Base-by-base conservation (phyloP, 2,888 invertebrate genomes). In the Leptogaster cylindrica region DNA sequence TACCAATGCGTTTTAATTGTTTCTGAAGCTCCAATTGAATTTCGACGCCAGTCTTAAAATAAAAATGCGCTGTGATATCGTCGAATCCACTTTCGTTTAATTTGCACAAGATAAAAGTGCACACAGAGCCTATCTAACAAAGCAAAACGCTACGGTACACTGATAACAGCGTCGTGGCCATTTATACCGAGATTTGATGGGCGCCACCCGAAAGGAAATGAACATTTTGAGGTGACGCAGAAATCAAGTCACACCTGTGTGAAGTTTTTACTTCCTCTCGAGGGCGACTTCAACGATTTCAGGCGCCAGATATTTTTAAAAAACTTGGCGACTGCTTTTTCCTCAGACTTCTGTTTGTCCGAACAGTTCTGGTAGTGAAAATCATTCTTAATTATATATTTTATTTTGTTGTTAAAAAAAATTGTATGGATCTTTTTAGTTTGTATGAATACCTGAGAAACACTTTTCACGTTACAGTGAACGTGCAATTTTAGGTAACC, bases 241-340 rank as follows among this genome's bases (percentile, higher is more conserved):
- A 55, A 55, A 55, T 55, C 55, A 36, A 55, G 39, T 55, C 55
- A 12, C 55, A 55, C 55, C 36, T 55, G 12, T 55, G 18, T 36
- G 55, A 55, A 36, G 55, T 36, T 36, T 55, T 36, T 55, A 55
- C 39, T 55, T 55, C 55, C 23, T n/a, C n/a, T 23, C 55, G 55
- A 55, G 31, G 18, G 4, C 36, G 36, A 36, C 14, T 55, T 55
- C 39, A 55, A 55, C 39, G 39, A 55, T 20, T 36, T 36, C 33
- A 55, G 55, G 55, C 55, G 55, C 55, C 55, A 55, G 39, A 12
- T 55, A 55, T 55, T 55, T 55, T 55, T 55, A 36, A 23, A 55
- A 39, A 55, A 33, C 5, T 18, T 16, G 18, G n/a, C 20, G 55
- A 16, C 55, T 14, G 20, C 25, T 18, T 55, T 55, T 55, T 23